phyloP scores from a whole-genome alignment of 1,140 invertebrate genomes.

The Caenorhabditis elegans region DNA sequence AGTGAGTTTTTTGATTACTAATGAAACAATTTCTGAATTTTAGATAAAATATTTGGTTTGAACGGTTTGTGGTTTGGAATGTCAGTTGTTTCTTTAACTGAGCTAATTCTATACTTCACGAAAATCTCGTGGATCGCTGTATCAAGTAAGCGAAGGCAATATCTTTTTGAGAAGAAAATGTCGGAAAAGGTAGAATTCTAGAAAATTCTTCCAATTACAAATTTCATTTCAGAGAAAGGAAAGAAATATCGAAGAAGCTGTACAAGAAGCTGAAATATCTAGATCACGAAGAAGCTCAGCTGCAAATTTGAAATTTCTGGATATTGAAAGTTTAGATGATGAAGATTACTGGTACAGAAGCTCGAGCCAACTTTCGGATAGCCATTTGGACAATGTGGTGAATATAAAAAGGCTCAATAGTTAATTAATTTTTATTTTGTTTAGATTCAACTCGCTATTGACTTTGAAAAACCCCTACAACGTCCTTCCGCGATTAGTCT shows the following conservation, averaged over 20 bases:
- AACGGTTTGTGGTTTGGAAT: slow-evolving; percentile 1
- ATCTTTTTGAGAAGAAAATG: not conserved
- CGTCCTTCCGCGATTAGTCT: not conserved
- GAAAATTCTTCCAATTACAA: not conserved
- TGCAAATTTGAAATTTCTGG: not conserved
- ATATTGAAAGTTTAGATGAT: not conserved
- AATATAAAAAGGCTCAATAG: not conserved
- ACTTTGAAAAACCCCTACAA: not conserved
- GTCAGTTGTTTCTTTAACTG: not conserved
- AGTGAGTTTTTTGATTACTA: not conserved
- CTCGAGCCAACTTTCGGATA: not conserved
- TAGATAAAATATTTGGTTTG: not conserved
- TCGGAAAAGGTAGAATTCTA: not conserved
- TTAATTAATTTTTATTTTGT: not conserved
- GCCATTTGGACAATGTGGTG: not conserved
- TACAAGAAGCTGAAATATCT: not conserved
- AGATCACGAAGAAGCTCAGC: not conserved
- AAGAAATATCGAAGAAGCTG: not conserved
- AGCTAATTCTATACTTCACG: not conserved
- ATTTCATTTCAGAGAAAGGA: not conserved
- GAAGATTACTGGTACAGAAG: not conserved
- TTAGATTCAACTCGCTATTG: not conserved
- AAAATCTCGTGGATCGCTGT: not conserved
- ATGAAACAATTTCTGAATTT: not conserved
- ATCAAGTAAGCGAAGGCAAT: not conserved